Evolutionary conservation across 2,113 vertebrate species (phyloP).

Genomic region (Petrocephalus zakoni): DNA sequence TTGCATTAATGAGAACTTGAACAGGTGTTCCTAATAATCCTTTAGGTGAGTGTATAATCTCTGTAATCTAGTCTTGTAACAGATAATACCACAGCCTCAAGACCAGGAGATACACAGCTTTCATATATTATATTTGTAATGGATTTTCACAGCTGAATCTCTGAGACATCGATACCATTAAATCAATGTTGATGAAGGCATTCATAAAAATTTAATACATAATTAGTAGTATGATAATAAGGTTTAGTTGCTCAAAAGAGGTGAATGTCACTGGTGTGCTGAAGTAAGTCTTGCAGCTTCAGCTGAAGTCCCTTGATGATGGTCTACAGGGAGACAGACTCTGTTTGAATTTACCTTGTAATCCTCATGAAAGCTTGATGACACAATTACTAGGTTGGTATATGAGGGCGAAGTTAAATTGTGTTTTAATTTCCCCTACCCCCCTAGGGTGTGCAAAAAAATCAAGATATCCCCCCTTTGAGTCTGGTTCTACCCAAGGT

Average conservation of each 20-base stretch:
- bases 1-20: no score
- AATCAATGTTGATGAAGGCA: neutral
- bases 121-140: neutral
- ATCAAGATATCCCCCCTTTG: no score
- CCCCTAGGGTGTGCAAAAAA: no score
- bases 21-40: no score
- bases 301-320: neutral
- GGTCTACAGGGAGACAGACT: neutral
- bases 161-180: neutral
- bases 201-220: neutral
- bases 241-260: neutral
- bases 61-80: neutral
- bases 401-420: neutral
- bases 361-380: neutral
- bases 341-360: neutral
- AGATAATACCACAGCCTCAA: neutral
- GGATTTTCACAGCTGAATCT: neutral
- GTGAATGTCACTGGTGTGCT: neutral
- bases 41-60: no score
- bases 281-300: neutral
- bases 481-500: no score
- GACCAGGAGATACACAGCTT: neutral
- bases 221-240: neutral
- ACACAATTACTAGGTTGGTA: neutral
- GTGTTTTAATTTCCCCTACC: no score